These are phyloP conservation scores for Austrolebias charrua DNA, from an alignment of 2,797 vertebrate genomes.

Conservation along the genomic window DNA sequence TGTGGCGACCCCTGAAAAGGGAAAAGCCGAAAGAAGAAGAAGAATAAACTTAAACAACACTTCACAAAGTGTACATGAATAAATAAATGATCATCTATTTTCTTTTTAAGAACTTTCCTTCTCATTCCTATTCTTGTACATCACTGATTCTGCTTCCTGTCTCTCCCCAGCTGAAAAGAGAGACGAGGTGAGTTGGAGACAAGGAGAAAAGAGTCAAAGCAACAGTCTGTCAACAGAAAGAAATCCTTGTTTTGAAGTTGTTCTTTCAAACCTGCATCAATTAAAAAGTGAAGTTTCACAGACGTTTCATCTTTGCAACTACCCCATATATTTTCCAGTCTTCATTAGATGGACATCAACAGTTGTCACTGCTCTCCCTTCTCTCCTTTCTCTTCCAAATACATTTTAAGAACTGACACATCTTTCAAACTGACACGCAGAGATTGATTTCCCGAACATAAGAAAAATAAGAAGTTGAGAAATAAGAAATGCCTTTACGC, in stretches of 20 bases:
- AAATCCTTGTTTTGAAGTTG: background rate
- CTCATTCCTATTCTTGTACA: background rate
- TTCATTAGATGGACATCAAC: constrained; percentile 1
- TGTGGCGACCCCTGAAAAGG: no score
- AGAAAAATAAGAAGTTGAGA: background rate
- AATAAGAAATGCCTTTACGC: background rate
- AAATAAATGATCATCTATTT: background rate
- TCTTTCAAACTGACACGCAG: background rate
- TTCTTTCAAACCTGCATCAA: background rate
- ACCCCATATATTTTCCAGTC: background rate
- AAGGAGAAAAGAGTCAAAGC: background rate
- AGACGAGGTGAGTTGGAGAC: background rate
- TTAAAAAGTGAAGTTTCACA: background rate
- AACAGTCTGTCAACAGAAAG: background rate
- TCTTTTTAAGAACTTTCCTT: background rate
- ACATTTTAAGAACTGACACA: background rate
- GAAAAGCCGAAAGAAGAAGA: no score
- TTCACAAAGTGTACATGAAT: background rate
- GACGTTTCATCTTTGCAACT: background rate
- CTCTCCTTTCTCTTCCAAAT: background rate
- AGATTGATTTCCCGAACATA: constrained; percentile 3
- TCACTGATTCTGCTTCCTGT: background rate
- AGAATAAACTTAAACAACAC: background rate
- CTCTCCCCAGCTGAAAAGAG: background rate
- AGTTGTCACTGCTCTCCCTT: background rate